phyloP scores from a whole-genome alignment of 2,113 vertebrate genomes.

The Siniperca knerii region DNA sequence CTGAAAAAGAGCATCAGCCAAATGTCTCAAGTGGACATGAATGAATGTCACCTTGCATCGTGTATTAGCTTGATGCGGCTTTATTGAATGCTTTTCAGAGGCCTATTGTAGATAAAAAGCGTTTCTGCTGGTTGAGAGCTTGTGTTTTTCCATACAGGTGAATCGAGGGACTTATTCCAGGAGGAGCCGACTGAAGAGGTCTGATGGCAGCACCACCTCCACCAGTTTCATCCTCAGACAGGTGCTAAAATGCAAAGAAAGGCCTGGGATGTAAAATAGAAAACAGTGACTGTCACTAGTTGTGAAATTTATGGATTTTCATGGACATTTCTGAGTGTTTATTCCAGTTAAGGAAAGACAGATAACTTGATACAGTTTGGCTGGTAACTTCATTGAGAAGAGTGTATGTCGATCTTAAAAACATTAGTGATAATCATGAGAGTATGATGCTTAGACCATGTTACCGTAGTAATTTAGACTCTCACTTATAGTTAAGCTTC shows the following conservation, averaged over 20 bases:
- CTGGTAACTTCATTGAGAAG: not conserved
- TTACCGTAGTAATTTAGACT: not conserved
- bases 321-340: not conserved
- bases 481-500: not conserved
- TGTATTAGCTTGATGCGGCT: not conserved
- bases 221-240: slow-evolving; percentile 95
- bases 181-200: slow-evolving; percentile 91
- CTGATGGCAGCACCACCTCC: slow-evolving; percentile 93
- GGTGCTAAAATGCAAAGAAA: slow-evolving; percentile 69
- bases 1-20: slow-evolving; percentile 3
- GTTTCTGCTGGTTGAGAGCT: not conserved
- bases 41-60: not conserved
- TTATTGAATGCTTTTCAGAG: not conserved
- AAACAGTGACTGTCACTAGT: too few relatives aligned
- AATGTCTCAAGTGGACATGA: not conserved
- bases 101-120: not conserved
- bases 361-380: not conserved
- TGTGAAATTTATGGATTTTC: not conserved
- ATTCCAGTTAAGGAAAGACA: not conserved
- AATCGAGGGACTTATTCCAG: slow-evolving; percentile 90
- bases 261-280: not conserved
- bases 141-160: slow-evolving; percentile 76
- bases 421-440: not conserved
- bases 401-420: not conserved
- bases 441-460: not conserved